Evolutionary conservation across 1,140 invertebrate genomes (phyloP), one percentile per base, ranked within the genome.

Genomic region (Copidosoma floridanum): DNA sequence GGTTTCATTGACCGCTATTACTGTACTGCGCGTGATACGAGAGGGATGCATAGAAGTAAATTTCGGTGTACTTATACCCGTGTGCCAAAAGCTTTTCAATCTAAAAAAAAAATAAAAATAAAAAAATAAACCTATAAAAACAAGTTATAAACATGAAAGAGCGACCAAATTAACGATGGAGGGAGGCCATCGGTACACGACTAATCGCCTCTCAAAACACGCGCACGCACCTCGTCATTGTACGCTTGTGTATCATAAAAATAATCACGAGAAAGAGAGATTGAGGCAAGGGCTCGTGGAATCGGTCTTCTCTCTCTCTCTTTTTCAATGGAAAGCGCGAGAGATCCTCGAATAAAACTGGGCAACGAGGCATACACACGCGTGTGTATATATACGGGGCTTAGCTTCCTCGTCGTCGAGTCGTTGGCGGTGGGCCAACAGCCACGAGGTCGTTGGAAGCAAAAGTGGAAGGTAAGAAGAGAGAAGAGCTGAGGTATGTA

Each of bases 371-470:
- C 29, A 12, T 12, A 12, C 29, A 8, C 12, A 32, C 29, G 12
- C 29, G 29, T 32, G 6, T 32, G 12, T 32, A 10, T 8, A 20
- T 16, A 16, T 2, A 4, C 26, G 18, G 24, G 43, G 26, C 29
- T 27, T 47, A n/a, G 7, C 38, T 20, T 44, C 26, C 2, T 35
- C 24, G 6, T 14, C 41, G 1, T n/a, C 23, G 38, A 4, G 27
- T 14, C 24, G 26, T 61, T 54, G 44, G 58, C 44, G 2, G 6
- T 24, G 10, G 38, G 43, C 58, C 50, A 48, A 32, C n/a, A 60
- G 29, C 26, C 20, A 26, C 43, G 51, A 61, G 44, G 50, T 61
- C 51, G 58, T 59, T 37, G 47, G 24, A 7, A 48, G 44, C 47
- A 48, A 16, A 23, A 26, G n/a, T 47, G 27, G 16, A 4, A 35